Evolutionary conservation across 2,888 invertebrate species (phyloP), one percentile per base, ranked within the genome.

Genomic region (Ypsolopha sequella): DNA sequence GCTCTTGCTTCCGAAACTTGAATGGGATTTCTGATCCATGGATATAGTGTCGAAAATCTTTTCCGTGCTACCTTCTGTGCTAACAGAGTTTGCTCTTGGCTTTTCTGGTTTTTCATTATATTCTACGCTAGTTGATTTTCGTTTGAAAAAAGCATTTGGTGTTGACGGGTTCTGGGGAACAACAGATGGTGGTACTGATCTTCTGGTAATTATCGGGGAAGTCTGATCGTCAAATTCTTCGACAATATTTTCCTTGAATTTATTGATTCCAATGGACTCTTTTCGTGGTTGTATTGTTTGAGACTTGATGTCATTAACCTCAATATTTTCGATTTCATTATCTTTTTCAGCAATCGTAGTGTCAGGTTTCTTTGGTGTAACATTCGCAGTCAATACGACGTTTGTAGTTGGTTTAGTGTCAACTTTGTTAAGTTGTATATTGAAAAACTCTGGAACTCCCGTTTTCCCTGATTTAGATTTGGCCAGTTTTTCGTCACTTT

Each of bases 401-500:
- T 92, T 90, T 36, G 89, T 89, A 8, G 87, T 66, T 0, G 90
- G 88, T 60, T 89, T 89, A 8, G 86, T 78, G 61, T 93, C 92
- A 6, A 93, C 91, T 66, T 90, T 90, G 65, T 92, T 91, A 46
- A 93, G 64, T 68, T 93, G 92, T 52, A 92, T 90, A 63, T 91
- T 90, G 55, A 92, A 75, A 66, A 92, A 92, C 68, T 93, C 92
- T 0, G 92, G 91, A 10, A 91, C 80, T 44, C 77, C 75, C 1
- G 71, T 60, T 52, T 78, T 80, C 1, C 62, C 60, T 39, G 48
- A 52, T 6, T 60, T 67, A 6, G 66, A 55, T 59, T 80, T 79
- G 47, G 70, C 73, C 54, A 70, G 58, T 59, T 77, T 84, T 41
- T 86, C 76, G 58, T 87, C 76, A 62, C 72, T 76, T 58, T 85